Conservation (phyloP, 1,140 invertebrate genomes). For the Cyclina sinensis region DNA sequence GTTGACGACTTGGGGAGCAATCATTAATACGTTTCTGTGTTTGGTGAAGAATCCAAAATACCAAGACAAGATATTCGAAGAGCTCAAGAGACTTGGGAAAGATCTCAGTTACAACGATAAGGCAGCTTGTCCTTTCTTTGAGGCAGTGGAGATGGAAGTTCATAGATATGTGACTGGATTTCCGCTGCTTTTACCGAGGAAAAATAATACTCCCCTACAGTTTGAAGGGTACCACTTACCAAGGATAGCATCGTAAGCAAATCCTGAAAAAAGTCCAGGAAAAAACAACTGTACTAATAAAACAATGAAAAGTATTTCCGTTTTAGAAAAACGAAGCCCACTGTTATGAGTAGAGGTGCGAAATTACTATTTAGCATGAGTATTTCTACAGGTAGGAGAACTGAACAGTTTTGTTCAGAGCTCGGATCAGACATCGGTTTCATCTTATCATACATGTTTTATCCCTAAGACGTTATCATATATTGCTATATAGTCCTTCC, state of each 20-base stretch:
- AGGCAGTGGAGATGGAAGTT: slow-evolving; percentile 3
- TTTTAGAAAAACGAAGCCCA: too few relatives aligned
- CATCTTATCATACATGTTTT: too few relatives aligned
- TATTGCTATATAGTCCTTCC: too few relatives aligned
- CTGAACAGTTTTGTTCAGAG: too few relatives aligned
- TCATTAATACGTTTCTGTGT: not conserved
- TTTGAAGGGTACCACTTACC: not conserved
- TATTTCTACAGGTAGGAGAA: too few relatives aligned
- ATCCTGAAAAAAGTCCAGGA: too few relatives aligned
- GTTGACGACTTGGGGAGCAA: not conserved
- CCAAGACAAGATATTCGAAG: not conserved
- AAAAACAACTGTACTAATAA: too few relatives aligned
- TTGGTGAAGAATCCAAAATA: not conserved
- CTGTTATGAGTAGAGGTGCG: too few relatives aligned
- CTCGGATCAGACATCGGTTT: too few relatives aligned
- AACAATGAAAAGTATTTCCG: too few relatives aligned
- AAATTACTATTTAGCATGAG: too few relatives aligned
- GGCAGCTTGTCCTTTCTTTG: not conserved
- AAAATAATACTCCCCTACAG: not conserved
- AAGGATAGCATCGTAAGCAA: slow-evolving; percentile 7
- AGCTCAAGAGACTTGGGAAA: not conserved
- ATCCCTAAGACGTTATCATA: too few relatives aligned
- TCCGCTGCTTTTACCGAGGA: not conserved
- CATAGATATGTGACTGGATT: not conserved
- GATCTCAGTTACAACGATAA: not conserved